phyloP scores from a whole-genome alignment of 1,140 invertebrate species.

The Cotesia chilonis region DNA sequence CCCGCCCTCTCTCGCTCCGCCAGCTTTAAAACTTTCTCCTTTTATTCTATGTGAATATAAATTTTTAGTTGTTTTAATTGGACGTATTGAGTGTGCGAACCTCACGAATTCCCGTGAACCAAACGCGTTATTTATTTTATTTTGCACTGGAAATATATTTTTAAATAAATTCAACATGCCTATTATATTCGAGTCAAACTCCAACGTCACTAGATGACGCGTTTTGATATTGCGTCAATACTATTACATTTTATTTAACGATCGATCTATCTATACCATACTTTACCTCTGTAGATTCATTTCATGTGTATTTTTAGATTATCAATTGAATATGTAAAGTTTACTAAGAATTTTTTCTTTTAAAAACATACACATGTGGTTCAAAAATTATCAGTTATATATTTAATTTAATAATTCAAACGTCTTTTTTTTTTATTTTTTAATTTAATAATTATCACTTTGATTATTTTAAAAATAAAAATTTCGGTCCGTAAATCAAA shows the following conservation, averaged over 20 bases:
- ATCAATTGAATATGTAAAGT: too few species aligned
- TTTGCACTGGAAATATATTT: conserved; percentile 4
- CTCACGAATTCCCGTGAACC: conserved; percentile 2
- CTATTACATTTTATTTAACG: conserved; percentile 3
- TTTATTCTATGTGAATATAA: background rate
- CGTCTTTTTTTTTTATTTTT: too few species aligned
- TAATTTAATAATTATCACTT: too few species aligned
- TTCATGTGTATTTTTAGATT: background rate
- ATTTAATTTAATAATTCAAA: too few species aligned
- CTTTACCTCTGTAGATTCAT: background rate
- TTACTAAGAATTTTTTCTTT: too few species aligned
- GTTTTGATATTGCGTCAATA: conserved; percentile 5
- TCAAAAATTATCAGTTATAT: too few species aligned
- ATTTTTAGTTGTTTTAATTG: conserved; percentile 23
- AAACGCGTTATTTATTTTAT: background rate
- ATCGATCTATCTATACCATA: background rate
- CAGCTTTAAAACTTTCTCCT: background rate
- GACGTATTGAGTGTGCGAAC: conserved; percentile 15
- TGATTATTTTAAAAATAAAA: too few species aligned
- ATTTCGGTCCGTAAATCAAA: too few species aligned
- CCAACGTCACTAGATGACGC: conserved; percentile 15
- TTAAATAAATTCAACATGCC: conserved; percentile 11
- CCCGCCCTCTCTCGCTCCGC: background rate
- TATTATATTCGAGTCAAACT: background rate
- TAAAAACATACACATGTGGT: too few species aligned